These are phyloP conservation scores for Phataginus tetradactyla DNA, from an alignment of 2,797 vertebrate genomes.

Conservation along the genomic window DNA sequence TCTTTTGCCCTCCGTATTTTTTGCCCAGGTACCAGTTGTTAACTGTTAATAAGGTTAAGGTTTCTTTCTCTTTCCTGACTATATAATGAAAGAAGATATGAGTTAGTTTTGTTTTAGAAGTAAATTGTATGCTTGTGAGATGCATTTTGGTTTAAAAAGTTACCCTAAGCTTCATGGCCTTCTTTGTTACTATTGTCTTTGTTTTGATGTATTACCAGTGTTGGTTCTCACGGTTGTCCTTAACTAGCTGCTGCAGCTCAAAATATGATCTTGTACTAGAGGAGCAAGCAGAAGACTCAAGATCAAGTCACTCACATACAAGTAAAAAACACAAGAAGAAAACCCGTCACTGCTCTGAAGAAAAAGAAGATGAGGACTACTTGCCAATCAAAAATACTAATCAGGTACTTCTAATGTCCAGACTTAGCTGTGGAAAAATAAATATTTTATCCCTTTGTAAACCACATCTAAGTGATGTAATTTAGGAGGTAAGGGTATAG, in stretches of 20 bases:
- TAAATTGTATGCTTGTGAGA: neutral
- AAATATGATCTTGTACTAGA: constrained; percentile 95
- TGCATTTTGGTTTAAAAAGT: constrained; percentile 34
- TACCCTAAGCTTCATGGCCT: neutral
- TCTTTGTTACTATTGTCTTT: neutral
- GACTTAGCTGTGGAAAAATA: neutral
- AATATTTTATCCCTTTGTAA: neutral
- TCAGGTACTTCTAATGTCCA: constrained; percentile 85
- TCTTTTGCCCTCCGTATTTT: neutral
- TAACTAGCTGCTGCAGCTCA: constrained; percentile 88
- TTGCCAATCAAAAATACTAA: constrained; percentile 91
- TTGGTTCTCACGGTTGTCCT: constrained; percentile 72
- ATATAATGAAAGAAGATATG: neutral
- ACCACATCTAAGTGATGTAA: neutral
- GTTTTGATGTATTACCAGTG: constrained; percentile 1
- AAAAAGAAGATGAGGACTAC: constrained; percentile 89
- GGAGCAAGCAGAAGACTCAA: constrained; percentile 88
- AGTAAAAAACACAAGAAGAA: constrained; percentile 94
- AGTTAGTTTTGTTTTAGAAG: constrained; percentile 32
- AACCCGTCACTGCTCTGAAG: constrained; percentile 91
- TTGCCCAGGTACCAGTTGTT: neutral
- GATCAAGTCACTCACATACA: constrained; percentile 83
- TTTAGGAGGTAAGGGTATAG: neutral
- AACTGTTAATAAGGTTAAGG: neutral
- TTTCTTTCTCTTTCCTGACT: neutral